Base-by-base conservation (phyloP, 2,113 vertebrate species). In the Thinocorus orbignyianus region DNA sequence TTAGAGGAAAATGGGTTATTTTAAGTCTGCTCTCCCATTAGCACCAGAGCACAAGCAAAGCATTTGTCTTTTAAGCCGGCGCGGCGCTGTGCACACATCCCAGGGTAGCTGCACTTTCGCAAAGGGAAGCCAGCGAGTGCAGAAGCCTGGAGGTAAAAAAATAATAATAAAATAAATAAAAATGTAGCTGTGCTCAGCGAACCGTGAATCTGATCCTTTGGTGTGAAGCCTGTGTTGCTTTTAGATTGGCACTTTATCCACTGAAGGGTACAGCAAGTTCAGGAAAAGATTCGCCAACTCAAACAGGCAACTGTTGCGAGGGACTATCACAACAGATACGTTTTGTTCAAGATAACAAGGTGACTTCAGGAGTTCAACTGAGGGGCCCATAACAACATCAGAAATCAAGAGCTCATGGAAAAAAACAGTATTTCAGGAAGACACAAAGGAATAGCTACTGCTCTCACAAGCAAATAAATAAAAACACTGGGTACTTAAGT, bases 1-100 rank as follows among this genome's bases (percentile, higher is more conserved):
- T 95, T 82, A 87, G 89, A 91, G 42, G 44, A 89, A 95, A 91
- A 85, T 28, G 82, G 92, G 86, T 93, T 95, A 95, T 89, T 92
- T 95, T 58, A 93, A 92, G 86, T 35, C 91, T 90, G 81, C 81
- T 82, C 70, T 95, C 81, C 91, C 90, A 72, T 96, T 87, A 95
- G 90, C 81, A 86, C 72, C 78, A 48, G 6, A 39, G 76, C 54
- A 81, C 94, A 89, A 86, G 89, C 84, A 95, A 89, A 92, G 84
- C 87, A 87, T 95, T 96, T 95, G 71, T 95, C 93, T 95, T 94
- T 65, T 52, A 37, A 5, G 19, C 42, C 4, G 8, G 81, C 48
- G 61, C 17, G 1, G 92, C 49, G 9, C 1, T 1, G 2, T 44
- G 26, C 52, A 76, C 54, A 17, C n/a, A 13, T 4, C 58, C 58